Base-by-base conservation (phyloP, 2,113 vertebrate genomes). In the Xiphorhynchus elegans region DNA sequence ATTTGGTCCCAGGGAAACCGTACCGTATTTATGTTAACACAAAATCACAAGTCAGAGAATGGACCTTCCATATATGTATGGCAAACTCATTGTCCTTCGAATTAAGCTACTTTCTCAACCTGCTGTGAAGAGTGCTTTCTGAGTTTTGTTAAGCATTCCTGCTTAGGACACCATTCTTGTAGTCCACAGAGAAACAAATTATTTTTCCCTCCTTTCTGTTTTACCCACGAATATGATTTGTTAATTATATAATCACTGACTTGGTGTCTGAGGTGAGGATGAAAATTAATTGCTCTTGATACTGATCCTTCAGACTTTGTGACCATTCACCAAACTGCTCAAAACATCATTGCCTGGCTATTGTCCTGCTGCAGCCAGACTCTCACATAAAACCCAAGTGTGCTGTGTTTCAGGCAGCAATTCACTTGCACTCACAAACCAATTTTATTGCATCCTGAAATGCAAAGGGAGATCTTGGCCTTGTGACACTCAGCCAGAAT, bases 221-320 rank as follows among this genome's bases (percentile, higher is more conserved):
- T 95, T 86, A 92, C 63, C 55, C 87, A 18, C 55, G 95, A 96
- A 94, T 97, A 95, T 91, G 52, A 90, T 95, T 92, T 97, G 95
- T 95, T 28, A 66, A 95, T 97, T 95, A 97, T 56, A 68, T 83
- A 92, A 95, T 94, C 74, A 95, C 64, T 95, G 89, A 77, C 29
- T 42, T 87, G 9, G 55, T 46, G 21, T 95, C 90, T 95, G 82
- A 84, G 25, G 31, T 86, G 35, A 95, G n/a, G n/a, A 81, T 85
- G 52, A 40, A 95, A 94, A 90, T 96, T 91, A 97, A 89, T 35
- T 94, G 33, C 23, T 80, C 39, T 58, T 79, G 31, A 21, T 93
- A 97, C 72, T 93, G 70, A 96, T 73, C 55, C 64, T 85, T 93
- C 76, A 74, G 21, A 42, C 52, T 95, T 95, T 73, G 26, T 74